phyloP scores from a whole-genome alignment of 2,888 invertebrate genomes.

The Glaucopsyche alexis region DNA sequence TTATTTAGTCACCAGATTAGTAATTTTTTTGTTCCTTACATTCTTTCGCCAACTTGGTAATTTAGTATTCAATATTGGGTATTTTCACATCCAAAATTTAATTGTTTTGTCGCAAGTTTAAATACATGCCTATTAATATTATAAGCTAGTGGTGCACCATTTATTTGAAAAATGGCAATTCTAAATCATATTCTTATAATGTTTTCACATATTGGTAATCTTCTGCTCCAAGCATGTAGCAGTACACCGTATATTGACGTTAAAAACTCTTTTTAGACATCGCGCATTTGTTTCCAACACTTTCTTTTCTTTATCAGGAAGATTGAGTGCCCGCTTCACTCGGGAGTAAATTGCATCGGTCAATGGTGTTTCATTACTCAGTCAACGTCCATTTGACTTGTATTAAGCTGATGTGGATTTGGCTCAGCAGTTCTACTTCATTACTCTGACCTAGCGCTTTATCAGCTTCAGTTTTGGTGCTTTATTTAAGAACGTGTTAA shows the following conservation, averaged over 20 bases:
- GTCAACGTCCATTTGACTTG: conserved; percentile 25
- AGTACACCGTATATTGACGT: neutral
- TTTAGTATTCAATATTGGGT: too few species aligned
- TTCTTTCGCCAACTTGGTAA: too few species aligned
- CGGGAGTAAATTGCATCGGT: conserved; percentile 22
- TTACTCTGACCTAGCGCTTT: neutral
- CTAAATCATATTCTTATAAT: too few species aligned
- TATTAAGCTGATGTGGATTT: conserved; percentile 24
- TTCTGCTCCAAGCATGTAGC: neutral
- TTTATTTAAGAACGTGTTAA: conserved; percentile 12
- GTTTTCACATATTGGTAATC: too few species aligned
- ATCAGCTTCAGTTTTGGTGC: neutral
- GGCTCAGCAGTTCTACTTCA: conserved; percentile 2
- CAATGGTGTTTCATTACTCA: conserved; percentile 20
- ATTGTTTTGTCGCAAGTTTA: too few species aligned
- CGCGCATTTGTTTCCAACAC: conserved; percentile 18
- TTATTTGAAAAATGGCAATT: too few species aligned
- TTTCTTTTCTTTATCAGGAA: conserved; percentile 22
- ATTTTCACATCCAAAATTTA: too few species aligned
- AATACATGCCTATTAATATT: too few species aligned
- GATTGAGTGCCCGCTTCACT: conserved; percentile 28
- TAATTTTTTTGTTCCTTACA: too few species aligned
- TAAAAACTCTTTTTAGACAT: neutral
- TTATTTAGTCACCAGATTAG: too few species aligned
- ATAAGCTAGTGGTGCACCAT: too few species aligned